Conservation (phyloP, 1,140 invertebrate genomes). For the Ctenoplectra terminalis region DNA sequence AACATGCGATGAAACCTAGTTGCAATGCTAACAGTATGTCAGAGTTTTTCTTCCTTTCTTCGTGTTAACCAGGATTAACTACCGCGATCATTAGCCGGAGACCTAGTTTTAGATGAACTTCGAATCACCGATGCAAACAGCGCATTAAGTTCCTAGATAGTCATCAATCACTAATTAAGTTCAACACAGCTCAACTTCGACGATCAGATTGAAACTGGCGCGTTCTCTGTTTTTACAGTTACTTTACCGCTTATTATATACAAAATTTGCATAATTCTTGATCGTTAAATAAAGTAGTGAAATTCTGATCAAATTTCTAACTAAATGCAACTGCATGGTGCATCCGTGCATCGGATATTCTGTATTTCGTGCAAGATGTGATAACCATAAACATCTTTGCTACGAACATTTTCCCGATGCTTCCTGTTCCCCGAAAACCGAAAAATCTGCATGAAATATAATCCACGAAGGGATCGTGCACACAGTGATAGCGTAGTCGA, state of each 20-base stretch:
- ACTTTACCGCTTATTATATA: background rate
- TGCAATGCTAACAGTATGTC: background rate
- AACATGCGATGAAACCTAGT: background rate
- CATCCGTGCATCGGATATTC: too few species aligned
- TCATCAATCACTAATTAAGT: conserved; percentile 15
- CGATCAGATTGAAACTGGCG: conserved; percentile 2
- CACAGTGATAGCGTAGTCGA: background rate
- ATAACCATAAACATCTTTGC: background rate
- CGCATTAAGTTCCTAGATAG: background rate
- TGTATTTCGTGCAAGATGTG: background rate
- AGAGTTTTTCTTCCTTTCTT: background rate
- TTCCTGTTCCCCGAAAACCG: background rate
- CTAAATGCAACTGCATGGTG: too few species aligned
- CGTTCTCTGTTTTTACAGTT: background rate
- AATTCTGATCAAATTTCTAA: background rate
- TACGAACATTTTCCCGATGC: background rate
- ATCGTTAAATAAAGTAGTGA: background rate
- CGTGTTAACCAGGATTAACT: conserved; percentile 20
- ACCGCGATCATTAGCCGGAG: conserved; percentile 7
- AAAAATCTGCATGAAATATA: conserved; percentile 6
- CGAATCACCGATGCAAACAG: conserved; percentile 17
- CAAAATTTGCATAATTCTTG: background rate
- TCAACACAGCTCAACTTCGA: background rate
- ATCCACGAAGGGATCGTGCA: background rate
- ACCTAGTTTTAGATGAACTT: background rate